These are phyloP conservation scores for Mycetomoellerius zeteki DNA, from an alignment of 1,140 invertebrate species.

Conservation along the genomic window DNA sequence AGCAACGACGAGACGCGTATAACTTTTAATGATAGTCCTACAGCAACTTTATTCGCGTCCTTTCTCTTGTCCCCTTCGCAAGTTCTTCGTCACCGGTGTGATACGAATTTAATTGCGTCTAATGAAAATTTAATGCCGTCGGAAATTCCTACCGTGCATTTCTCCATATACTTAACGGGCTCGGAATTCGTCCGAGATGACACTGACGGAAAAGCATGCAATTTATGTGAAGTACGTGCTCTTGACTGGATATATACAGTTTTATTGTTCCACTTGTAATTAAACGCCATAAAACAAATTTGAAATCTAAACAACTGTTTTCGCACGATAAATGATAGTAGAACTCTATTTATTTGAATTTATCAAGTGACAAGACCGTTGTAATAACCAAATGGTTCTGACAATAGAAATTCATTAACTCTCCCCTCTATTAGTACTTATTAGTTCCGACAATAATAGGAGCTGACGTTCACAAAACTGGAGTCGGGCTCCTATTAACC, in stretches of 20 bases:
- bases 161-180: constrained; percentile 13
- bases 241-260: neutral
- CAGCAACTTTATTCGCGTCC: constrained; percentile 1
- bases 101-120: constrained; percentile 65
- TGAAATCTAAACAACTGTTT: neutral
- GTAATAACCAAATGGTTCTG: too few relatives aligned
- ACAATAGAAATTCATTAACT: too few relatives aligned
- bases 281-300: neutral
- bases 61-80: constrained; percentile 39
- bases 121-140: constrained; percentile 66
- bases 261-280: neutral
- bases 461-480: too few relatives aligned
- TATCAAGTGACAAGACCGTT: too few relatives aligned
- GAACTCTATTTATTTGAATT: too few relatives aligned
- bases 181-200: neutral
- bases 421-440: too few relatives aligned
- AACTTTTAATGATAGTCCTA: constrained; percentile 32
- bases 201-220: neutral
- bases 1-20: neutral
- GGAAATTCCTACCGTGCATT: constrained; percentile 32
- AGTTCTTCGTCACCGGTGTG: neutral
- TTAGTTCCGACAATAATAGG: too few relatives aligned
- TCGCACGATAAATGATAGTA: neutral
- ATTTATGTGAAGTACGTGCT: neutral
- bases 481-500: too few relatives aligned